Evolutionary conservation across 2,888 invertebrate genomes (phyloP), one percentile per base, ranked within the genome.

Genomic region (Mimumesa dahlbomi): DNA sequence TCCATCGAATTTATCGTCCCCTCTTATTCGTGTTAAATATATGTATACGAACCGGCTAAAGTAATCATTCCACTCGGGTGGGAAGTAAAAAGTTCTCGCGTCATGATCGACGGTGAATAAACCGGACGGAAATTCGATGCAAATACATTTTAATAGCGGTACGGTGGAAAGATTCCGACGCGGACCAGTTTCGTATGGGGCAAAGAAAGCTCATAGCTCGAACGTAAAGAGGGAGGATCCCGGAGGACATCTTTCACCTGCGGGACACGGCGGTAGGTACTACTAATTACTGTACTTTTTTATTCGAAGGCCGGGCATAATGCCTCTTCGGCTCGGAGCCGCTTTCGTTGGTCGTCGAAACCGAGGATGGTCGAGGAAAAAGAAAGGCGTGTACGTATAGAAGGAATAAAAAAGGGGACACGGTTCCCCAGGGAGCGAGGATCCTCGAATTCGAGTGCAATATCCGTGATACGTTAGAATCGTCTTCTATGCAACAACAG

Each of bases 221-320:
- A 31, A 0, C 22, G 25, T 38, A 65, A 48, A 58, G 71, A 46
- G 72, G 50, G 65, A 68, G 67, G 59, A 29, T 14, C 59, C 7
- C 31, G 38, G 22, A 38, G 63, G 54, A 61, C 66, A 72, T 72
- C 64, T 69, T 58, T 67, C 69, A 75, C 58, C 43, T 34, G 48
- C 52, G 48, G 13, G 50, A 67, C 83, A 63, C 65, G 57, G 82
- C 77, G 83, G 83, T 82, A 81, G 79, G 81, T 81, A 77, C 62
- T 64, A 48, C 71, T 71, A 77, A 82, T 82, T 82, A 75, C 68
- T 52, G 57, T 53, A 67, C 73, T 79, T 82, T n/a, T 81, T 83
- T 82, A 75, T 75, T 77, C 63, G 46, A n/a, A n/a, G 58, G 13
- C 36, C 48, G 52, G 56, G 59, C 59, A 73, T 77, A 77, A 79